Evolutionary conservation across 2,888 invertebrate genomes (phyloP), one percentile per base, ranked within the genome.

Genomic region (Ophion slaviceki): DNA sequence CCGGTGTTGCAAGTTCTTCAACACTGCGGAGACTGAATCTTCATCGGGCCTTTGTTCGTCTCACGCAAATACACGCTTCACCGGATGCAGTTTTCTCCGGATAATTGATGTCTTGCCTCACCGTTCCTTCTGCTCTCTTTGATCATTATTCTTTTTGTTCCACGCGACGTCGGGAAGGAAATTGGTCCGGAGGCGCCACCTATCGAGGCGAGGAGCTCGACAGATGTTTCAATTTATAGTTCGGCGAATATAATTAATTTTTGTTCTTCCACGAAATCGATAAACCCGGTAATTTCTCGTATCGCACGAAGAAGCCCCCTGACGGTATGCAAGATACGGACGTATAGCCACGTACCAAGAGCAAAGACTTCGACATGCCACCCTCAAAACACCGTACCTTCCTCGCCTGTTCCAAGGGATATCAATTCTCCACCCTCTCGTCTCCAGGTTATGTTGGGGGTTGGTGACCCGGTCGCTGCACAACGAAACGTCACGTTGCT

Each of bases 381-480:
- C 20, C 45, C 24, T 14, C 20, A 17, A 74, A 74, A 74, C 45
- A 53, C 45, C 62, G 45, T 90, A 94, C 94, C 94, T 91, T 93
- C 93, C 75, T 91, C 89, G 17, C 90, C 91, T 61, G 92, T 92
- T 47, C 88, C 90, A 11, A 95, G 94, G 86, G 94, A 94, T 91
- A 96, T 96, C 80, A 95, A 95, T 67, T 95, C 94, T 11, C 96
- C 96, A 92, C 97, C 97, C 92, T 97, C 97, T 75, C 97, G 94
- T 87, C 97, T 95, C 98, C 98, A 98, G 14, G 96, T 96, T 88
- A 98, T 97, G 77, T 95, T 96, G 6, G 98, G 98, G 3, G 95
- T 94, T 0, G 98, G 98, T 67, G 97, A 97, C 8, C 98, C 97
- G 0, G 96, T 97, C 0, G 98, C 98, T 20, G 96, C 96, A 90